Base-by-base conservation (phyloP, 2,888 invertebrate genomes). In the Eurytoma adleriae region DNA sequence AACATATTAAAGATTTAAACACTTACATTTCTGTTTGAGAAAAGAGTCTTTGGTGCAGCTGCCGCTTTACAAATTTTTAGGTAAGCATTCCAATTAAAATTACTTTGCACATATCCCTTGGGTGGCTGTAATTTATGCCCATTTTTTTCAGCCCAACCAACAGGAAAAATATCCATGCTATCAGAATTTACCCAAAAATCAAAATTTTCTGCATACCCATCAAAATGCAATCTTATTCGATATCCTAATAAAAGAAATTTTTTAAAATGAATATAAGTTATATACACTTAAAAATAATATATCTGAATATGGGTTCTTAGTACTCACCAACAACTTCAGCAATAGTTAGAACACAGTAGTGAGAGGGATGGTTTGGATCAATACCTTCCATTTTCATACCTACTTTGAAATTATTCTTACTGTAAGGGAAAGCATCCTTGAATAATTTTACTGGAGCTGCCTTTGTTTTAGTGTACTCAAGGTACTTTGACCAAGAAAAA, bases 131-230 rank as follows among this genome's bases (percentile, higher is more conserved):
- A 90, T 40, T 92, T 91, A 77, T 96, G 95, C 0, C 94, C 94
- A 85, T 96, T 96, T 89, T 95, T 95, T 87, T 96, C 96, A 88
- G 98, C 97, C 96, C 97, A 99, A n/a, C 97, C 97, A 50, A 95
- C 94, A 10, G 97, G 97, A 90, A 98, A 98, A 78, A 99, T 95
- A 88, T 97, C 96, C 87, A 94, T 93, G n/a, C 96, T 96, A 89
- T 98, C 97, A 0, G 96, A 96, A 90, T 98, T 97, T 56, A 95
- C 94, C 98, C 98, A 99, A 91, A 96, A 98, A 91, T 98, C 98
- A 87, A 96, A 96, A 88, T 95, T 93, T 79, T 96, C 96, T 0
- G 96, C 94, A 90, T 96, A 98, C 16, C 97, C 98, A 91, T 98
- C 98, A 90, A 99, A 98, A 90, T 96, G 96, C 71, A 99, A 91